Evolutionary conservation across 2,888 invertebrate species (phyloP).

Genomic region (Tyria jacobaeae): DNA sequence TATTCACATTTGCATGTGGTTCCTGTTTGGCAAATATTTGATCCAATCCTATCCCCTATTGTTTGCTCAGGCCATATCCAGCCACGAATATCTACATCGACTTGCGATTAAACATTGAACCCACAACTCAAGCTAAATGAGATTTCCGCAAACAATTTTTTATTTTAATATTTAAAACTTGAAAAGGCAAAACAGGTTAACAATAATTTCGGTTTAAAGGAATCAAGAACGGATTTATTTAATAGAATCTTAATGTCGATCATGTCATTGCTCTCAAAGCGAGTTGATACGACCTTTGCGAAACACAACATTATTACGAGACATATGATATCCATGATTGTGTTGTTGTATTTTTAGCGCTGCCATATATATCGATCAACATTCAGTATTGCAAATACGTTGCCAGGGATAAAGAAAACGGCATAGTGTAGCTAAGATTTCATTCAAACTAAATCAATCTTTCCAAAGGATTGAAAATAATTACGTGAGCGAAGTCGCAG

Average conservation of each 20-base stretch:
- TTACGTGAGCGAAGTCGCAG: too few species aligned
- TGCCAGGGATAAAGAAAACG: too few species aligned
- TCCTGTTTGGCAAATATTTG: constrained; percentile 56
- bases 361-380: too few species aligned
- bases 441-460: too few species aligned
- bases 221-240: constrained; percentile 7
- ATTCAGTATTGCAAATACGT: too few species aligned
- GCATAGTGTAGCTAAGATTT: too few species aligned
- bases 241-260: neutral
- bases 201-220: constrained; percentile 12
- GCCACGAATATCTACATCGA: constrained; percentile 52
- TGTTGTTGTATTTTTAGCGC: too few species aligned
- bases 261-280: too few species aligned
- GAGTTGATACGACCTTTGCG: too few species aligned
- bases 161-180: constrained; percentile 19
- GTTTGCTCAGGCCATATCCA: constrained; percentile 55
- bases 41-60: constrained; percentile 53
- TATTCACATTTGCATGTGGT: constrained; percentile 48
- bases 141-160: constrained; percentile 23
- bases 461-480: too few species aligned
- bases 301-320: too few species aligned
- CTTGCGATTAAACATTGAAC: constrained; percentile 44
- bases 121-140: constrained; percentile 23
- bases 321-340: too few species aligned
- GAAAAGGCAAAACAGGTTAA: constrained; percentile 15